phyloP scores from a whole-genome alignment of 2,888 invertebrate species.

The Xylota segnis region DNA sequence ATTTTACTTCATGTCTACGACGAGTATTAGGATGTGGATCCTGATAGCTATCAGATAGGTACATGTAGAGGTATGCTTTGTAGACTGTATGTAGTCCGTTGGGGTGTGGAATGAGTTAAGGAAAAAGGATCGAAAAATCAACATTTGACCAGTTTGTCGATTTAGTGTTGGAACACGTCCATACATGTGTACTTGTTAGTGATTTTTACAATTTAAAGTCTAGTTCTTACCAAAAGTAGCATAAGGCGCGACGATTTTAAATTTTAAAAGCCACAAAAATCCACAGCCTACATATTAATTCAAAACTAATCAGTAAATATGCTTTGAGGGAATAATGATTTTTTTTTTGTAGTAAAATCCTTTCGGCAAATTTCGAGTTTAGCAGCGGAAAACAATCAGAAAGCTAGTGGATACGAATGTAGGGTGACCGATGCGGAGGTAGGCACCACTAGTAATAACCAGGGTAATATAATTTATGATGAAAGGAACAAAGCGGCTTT shows the following conservation, averaged over 20 bases:
- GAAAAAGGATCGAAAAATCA: background rate
- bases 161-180: too few species aligned
- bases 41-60: background rate
- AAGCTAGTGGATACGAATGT: background rate
- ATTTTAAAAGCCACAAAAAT: background rate
- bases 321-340: background rate
- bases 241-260: too few species aligned
- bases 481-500: conserved; percentile 72
- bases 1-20: background rate
- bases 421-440: background rate
- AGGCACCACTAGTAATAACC: conserved; percentile 6
- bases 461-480: conserved; percentile 53
- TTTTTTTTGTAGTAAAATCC: background rate
- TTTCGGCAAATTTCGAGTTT: background rate
- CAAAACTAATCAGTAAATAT: background rate
- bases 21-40: background rate
- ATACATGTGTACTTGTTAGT: too few species aligned
- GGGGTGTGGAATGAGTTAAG: background rate
- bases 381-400: conserved; percentile 5
- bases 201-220: too few species aligned
- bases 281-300: background rate
- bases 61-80: background rate
- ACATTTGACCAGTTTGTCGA: background rate
- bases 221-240: too few species aligned
- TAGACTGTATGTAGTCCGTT: background rate